Evolutionary conservation across 2,888 invertebrate species (phyloP).

Genomic region (Drosophila paracracens): DNA sequence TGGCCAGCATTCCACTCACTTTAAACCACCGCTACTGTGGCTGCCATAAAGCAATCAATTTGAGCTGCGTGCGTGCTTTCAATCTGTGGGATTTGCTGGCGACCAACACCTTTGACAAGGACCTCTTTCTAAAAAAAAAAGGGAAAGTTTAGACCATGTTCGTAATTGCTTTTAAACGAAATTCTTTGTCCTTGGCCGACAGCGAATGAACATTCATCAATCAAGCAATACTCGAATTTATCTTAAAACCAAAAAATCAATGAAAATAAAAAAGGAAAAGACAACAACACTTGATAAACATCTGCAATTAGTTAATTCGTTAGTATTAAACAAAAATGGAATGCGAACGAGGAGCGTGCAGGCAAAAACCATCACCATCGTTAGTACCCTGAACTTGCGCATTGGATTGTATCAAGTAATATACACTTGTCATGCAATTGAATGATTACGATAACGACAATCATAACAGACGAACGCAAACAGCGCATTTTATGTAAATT

Average conservation of each 20-base stretch:
- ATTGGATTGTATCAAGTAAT: constrained; percentile 63
- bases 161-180: constrained; percentile 71
- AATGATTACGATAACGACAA: constrained; percentile 59
- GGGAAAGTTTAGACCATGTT: constrained; percentile 38
- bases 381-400: constrained; percentile 11
- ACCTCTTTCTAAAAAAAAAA: constrained; percentile 24
- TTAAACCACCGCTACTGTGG: constrained; percentile 28
- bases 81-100: constrained; percentile 48
- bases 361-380: neutral
- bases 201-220: constrained; percentile 42
- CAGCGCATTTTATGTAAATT: constrained; percentile 21
- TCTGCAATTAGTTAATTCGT: constrained; percentile 66
- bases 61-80: constrained; percentile 32
- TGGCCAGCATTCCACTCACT: constrained; percentile 45
- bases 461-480: constrained; percentile 33
- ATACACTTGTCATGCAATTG: constrained; percentile 70
- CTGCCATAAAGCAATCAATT: constrained; percentile 76
- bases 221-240: constrained; percentile 40
- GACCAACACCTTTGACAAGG: constrained; percentile 69
- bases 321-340: constrained; percentile 39
- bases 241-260: constrained; percentile 14
- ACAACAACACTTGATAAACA: constrained; percentile 31
- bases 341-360: constrained; percentile 13
- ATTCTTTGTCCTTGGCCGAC: constrained; percentile 49
- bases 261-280: neutral